Percentiles rank a stretch among this genome's conserved stretches.
These are phyloP conservation scores for Tyria jacobaeae DNA, from an alignment of 2,888 invertebrate species.

Conservation along the genomic window DNA sequence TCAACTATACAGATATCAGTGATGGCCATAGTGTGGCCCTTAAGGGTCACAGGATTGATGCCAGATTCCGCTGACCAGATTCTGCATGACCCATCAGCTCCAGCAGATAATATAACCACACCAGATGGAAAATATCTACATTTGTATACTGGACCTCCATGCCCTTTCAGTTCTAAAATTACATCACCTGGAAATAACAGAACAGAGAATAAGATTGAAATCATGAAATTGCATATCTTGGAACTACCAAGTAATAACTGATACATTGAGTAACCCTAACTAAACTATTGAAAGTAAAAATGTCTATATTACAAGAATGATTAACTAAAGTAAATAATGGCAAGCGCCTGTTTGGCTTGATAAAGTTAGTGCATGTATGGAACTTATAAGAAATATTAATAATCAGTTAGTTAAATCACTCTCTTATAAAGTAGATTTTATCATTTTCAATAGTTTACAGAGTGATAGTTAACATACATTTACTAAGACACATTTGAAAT, in stretches of 20 bases:
- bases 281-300: too few species aligned
- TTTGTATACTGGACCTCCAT: constrained; percentile 89
- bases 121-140: constrained; percentile 91
- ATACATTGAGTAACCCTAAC: neutral
- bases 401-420: too few species aligned
- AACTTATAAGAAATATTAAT: too few species aligned
- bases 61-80: constrained; percentile 91
- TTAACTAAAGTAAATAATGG: too few species aligned
- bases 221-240: too few species aligned
- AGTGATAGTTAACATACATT: too few species aligned
- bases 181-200: constrained; percentile 68
- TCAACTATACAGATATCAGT: constrained; percentile 88
- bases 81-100: constrained; percentile 89
- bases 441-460: too few species aligned
- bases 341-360: too few species aligned
- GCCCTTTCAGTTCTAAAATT: constrained; percentile 86
- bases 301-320: too few species aligned
- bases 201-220: neutral
- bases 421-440: too few species aligned
- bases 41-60: constrained; percentile 88
- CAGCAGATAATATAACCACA: constrained; percentile 88
- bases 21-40: constrained; percentile 89
- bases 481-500: too few species aligned
- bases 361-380: too few species aligned
- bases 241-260: neutral